These are phyloP conservation scores for Lepisosteus oculatus DNA, from an alignment of 2,113 vertebrate genomes.

Conservation along the genomic window DNA sequence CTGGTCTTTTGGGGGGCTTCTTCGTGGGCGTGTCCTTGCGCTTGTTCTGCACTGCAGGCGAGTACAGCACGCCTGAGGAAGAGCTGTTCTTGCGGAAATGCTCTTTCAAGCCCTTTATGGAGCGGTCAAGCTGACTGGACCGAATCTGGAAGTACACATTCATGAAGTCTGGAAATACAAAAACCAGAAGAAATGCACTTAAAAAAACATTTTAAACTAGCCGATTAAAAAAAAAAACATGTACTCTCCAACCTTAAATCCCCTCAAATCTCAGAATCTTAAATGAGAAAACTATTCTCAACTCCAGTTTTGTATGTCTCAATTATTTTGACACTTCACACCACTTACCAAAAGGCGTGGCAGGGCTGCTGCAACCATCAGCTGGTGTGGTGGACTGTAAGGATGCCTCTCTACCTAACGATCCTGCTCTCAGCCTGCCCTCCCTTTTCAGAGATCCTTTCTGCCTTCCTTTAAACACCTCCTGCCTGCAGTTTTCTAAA, in stretches of 20 bases:
- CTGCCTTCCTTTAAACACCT: not conserved
- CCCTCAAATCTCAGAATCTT: no score
- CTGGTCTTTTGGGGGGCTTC: conserved; percentile 87
- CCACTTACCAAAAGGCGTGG: conserved; percentile 20
- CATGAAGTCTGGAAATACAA: conserved; percentile 85
- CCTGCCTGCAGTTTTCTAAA: conserved; percentile 13
- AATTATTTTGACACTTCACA: not conserved
- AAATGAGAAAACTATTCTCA: no score
- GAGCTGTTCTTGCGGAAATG: conserved; percentile 94
- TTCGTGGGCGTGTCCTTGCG: conserved; percentile 97
- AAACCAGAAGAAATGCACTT: conserved; percentile 5
- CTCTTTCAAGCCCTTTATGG: conserved; percentile 91
- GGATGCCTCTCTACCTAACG: conserved; percentile 2
- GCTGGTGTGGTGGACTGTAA: not conserved
- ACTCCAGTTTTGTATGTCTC: no score
- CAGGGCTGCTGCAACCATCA: not conserved
- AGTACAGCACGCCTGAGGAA: conserved; percentile 83
- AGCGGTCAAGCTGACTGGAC: conserved; percentile 90
- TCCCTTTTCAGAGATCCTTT: conserved; percentile 22
- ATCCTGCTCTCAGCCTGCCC: conserved; percentile 15
- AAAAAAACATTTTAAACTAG: not conserved
- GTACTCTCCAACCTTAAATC: no score
- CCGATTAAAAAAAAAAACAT: not conserved
- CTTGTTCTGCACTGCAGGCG: conserved; percentile 90
- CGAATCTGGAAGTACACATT: conserved; percentile 97